phyloP scores from a whole-genome alignment of 2,113 vertebrate genomes.

The Perca fluviatilis region DNA sequence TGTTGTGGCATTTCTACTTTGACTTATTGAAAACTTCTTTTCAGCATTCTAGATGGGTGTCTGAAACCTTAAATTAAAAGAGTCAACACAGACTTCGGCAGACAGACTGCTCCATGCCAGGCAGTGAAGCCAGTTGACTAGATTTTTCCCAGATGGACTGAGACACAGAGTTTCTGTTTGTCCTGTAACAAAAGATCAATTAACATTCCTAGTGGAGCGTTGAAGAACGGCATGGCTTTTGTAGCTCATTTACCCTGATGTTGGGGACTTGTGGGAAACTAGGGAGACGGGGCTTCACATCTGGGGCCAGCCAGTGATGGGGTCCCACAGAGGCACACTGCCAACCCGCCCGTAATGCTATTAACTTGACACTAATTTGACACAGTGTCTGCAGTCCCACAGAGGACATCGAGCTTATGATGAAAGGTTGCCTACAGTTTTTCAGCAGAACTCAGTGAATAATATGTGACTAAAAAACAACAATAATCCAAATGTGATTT shows the following conservation, averaged over 20 bases:
- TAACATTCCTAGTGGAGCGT: slow-evolving; percentile 74
- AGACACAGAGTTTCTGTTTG: slow-evolving; percentile 76
- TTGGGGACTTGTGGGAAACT: slow-evolving; percentile 76
- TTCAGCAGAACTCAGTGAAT: slow-evolving; percentile 7
- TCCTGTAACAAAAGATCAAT: slow-evolving; percentile 75
- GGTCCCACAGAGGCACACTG: slow-evolving; percentile 54
- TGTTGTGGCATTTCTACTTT: not conserved
- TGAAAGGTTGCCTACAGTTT: slow-evolving; percentile 8
- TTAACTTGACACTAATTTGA: slow-evolving; percentile 65
- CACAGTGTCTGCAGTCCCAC: slow-evolving; percentile 34
- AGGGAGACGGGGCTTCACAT: slow-evolving; percentile 68
- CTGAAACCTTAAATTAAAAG: slow-evolving; percentile 42
- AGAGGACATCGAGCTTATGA: slow-evolving; percentile 1
- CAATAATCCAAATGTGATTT: not conserved
- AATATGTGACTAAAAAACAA: slow-evolving; percentile 8
- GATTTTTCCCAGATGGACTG: slow-evolving; percentile 75
- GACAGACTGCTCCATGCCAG: slow-evolving; percentile 30
- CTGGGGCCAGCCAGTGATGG: slow-evolving; percentile 66
- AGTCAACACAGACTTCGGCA: slow-evolving; percentile 38
- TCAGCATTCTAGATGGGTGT: not conserved
- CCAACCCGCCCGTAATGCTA: slow-evolving; percentile 50
- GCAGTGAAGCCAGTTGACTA: slow-evolving; percentile 51
- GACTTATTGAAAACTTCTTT: slow-evolving; percentile 32
- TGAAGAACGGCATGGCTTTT: slow-evolving; percentile 65
- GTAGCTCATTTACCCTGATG: slow-evolving; percentile 74